Evolutionary conservation across 2,113 vertebrate genomes (phyloP).

Genomic region (Tenebrosternarchus preto): DNA sequence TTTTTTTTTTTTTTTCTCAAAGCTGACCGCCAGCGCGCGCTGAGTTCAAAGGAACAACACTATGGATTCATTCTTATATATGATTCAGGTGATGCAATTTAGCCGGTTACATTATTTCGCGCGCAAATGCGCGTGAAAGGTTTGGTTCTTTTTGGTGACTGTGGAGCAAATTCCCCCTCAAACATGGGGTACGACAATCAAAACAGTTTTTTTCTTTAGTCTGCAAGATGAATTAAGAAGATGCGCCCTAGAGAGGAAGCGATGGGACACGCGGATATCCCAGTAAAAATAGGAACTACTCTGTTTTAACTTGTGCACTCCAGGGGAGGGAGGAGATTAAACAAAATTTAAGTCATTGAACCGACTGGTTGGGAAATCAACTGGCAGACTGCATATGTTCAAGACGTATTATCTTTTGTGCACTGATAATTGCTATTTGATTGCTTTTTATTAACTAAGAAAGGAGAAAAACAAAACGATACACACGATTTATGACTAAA

Average conservation of each 20-base stretch:
- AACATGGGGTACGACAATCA: background rate
- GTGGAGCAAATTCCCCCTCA: background rate
- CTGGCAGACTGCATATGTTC: background rate
- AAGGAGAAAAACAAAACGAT: background rate
- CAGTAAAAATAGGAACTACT: background rate
- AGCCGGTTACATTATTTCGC: constrained; percentile 26
- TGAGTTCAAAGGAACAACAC: background rate
- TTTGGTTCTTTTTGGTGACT: background rate
- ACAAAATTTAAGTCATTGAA: background rate
- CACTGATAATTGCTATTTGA: constrained; percentile 48
- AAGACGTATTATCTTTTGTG: constrained; percentile 26
- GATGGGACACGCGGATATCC: background rate
- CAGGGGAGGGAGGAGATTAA: background rate
- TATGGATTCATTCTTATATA: background rate
- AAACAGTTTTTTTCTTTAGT: background rate
- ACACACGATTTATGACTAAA: background rate
- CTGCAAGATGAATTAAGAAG: background rate
- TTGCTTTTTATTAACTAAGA: background rate
- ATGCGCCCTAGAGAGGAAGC: background rate
- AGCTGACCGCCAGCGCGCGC: background rate
- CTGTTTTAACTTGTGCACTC: background rate
- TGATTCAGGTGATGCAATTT: background rate
- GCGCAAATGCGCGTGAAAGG: constrained; percentile 14
- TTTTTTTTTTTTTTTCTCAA: too few species aligned
- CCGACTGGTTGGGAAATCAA: too few species aligned